Conservation (phyloP, 2,888 invertebrate genomes). For the Prosopocoilus inquinatus region DNA sequence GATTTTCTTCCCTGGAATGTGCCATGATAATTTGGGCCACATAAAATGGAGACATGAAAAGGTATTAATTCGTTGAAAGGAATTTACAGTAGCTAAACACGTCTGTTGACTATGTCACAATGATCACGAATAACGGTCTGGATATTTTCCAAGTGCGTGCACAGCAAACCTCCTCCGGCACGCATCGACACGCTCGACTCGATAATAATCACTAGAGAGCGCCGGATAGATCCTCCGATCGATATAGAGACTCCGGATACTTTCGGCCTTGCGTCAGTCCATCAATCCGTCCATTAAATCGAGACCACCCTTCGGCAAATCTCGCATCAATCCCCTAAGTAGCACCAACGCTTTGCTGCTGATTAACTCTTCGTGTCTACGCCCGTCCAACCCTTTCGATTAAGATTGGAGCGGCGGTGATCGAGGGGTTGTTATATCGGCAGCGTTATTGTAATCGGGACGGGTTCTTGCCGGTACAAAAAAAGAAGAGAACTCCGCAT, state of each 20-base stretch:
- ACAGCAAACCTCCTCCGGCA: constrained; percentile 3
- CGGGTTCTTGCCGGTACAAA: too few relatives aligned
- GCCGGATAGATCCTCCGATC: background rate
- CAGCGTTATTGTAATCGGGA: too few relatives aligned
- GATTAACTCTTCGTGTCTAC: constrained; percentile 6
- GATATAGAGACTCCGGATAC: too few relatives aligned
- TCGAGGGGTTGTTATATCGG: background rate
- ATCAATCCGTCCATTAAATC: constrained; percentile 8
- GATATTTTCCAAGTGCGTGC: constrained; percentile 11
- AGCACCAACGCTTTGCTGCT: constrained; percentile 3
- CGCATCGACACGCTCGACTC: constrained; percentile 10
- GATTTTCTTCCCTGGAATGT: too few relatives aligned
- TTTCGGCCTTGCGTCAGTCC: constrained; percentile 1
- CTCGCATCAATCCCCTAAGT: background rate
- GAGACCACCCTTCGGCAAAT: constrained; percentile 13
- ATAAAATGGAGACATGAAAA: background rate
- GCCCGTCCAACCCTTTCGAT: constrained; percentile 6
- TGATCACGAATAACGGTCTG: constrained; percentile 16
- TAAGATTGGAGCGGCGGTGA: background rate
- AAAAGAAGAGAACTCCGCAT: too few relatives aligned
- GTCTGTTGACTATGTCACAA: constrained; percentile 6
- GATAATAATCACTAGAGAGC: constrained; percentile 12
- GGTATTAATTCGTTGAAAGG: background rate
- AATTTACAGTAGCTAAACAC: constrained; percentile 12
- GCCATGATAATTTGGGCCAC: too few relatives aligned